These are phyloP conservation scores for Carassius auratus DNA, from an alignment of 2,113 vertebrate species.

Conservation along the genomic window DNA sequence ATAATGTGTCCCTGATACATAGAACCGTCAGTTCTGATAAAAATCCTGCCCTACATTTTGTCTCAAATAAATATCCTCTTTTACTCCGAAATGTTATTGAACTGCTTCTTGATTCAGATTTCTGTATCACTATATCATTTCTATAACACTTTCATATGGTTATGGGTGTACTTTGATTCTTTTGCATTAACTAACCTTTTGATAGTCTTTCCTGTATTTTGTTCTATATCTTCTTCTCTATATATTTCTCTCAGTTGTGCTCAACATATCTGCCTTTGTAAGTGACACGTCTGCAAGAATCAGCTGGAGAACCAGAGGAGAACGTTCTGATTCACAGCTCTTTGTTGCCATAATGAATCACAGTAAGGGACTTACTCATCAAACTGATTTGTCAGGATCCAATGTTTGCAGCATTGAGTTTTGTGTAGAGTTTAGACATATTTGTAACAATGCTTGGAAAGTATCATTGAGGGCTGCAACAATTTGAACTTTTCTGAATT, in stretches of 20 bases:
- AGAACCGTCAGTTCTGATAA: too few relatives aligned
- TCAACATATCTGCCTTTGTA: conserved; percentile 77
- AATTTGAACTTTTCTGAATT: background rate
- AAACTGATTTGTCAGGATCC: conserved; percentile 46
- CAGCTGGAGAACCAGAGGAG: conserved; percentile 76
- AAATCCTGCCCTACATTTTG: background rate
- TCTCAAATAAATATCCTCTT: background rate
- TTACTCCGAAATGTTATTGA: background rate
- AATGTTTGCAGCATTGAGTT: background rate
- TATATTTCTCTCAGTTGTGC: conserved; percentile 71
- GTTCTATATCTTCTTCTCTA: conserved; percentile 53
- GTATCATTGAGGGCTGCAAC: background rate
- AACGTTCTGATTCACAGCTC: conserved; percentile 71
- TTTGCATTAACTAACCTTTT: conserved; percentile 37
- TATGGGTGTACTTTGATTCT: background rate
- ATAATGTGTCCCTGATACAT: too few relatives aligned
- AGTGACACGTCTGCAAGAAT: conserved; percentile 80
- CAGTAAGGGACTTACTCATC: conserved; percentile 73
- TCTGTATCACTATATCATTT: background rate
- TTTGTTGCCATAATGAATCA: conserved; percentile 79
- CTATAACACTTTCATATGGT: background rate
- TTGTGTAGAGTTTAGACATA: background rate
- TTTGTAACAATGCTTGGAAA: conserved; percentile 30
- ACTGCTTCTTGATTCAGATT: background rate
- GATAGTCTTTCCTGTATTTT: conserved; percentile 54